Base-by-base conservation (phyloP, 2,113 vertebrate genomes). In the Castor canadensis region DNA sequence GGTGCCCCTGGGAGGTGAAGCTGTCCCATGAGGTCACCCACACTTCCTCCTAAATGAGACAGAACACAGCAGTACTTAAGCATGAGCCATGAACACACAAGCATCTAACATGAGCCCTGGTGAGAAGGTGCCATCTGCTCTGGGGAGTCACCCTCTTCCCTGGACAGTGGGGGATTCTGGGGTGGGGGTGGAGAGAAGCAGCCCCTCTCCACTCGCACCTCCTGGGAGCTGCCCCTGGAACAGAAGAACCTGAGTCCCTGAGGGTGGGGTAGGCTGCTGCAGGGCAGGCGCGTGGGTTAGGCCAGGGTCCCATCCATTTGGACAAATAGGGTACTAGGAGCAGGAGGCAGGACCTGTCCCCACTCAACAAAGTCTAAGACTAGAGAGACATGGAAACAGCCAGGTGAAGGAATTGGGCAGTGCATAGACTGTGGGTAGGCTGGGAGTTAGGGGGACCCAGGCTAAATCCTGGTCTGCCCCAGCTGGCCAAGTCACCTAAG, bases 11-110 rank as follows among this genome's bases (percentile, higher is more conserved):
- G 6, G 60, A 35, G 10, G 54, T 26, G 72, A 79, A 38, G 32
- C 64, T 28, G 22, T 20, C 32, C 60, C 0, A 22, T 32, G 32
- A 77, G 35, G 40, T 32, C 15, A 35, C 3, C 9, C 64, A 40
- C 38, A 0, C 30, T 13, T 40, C 54, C 52, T 72, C 86, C 54
- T 26, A 28, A 3, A 19, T 0, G 56, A 26, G 6, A 16, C 1
- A 32, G 60, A 58, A 6, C 6, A 1, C 24, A 20, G 15, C 13
- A 4, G 10, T 26, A 6, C 24, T 30, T 24, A 35, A 0, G 8
- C 0, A 0, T 17, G 22, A 0, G 0, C 40, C 30, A 2, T 28
- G 43, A 0, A 2, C 5, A 9, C 0, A 9, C 20, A 10, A 8
- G 12, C 6, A 1, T n/a, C 43, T 26, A 1, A 47, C 12, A 4